These are phyloP conservation scores for Ophraella communa DNA, from an alignment of 2,888 invertebrate genomes.

Conservation along the genomic window DNA sequence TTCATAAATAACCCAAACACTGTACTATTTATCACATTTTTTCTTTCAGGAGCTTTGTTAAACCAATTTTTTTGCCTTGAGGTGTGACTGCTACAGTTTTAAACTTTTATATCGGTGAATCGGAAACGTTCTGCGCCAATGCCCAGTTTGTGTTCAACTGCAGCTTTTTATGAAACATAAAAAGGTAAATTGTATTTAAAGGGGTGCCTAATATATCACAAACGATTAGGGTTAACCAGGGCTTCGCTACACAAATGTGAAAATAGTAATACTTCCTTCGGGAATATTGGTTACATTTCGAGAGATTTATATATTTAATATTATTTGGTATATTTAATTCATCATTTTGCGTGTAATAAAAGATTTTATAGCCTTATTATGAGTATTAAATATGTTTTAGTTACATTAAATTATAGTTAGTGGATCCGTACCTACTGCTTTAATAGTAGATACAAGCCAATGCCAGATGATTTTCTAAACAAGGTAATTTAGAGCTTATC, in stretches of 20 bases:
- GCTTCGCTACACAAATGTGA: not conserved
- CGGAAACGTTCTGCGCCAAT: not conserved
- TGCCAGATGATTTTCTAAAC: conserved; percentile 56
- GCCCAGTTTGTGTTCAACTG: not conserved
- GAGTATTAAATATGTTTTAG: conserved; percentile 39
- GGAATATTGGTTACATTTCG: not conserved
- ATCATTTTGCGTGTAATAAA: conserved; percentile 1
- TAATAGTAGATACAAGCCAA: conserved; percentile 38
- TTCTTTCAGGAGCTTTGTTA: too few species aligned
- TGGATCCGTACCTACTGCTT: conserved; percentile 20
- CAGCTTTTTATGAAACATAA: not conserved
- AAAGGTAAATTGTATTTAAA: not conserved
- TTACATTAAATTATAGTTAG: conserved; percentile 25
- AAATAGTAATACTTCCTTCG: not conserved
- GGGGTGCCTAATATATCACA: not conserved
- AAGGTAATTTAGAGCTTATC: conserved; percentile 57
- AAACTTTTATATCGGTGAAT: too few species aligned
- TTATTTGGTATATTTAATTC: not conserved
- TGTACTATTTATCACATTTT: too few species aligned
- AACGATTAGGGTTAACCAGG: not conserved
- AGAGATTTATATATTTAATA: not conserved
- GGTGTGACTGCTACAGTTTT: too few species aligned
- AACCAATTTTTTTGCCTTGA: too few species aligned
- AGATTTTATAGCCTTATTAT: not conserved
- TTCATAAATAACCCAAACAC: too few species aligned